These are phyloP conservation scores for Hyphantria cunea DNA, from an alignment of 1,140 invertebrate genomes.

Conservation along the genomic window DNA sequence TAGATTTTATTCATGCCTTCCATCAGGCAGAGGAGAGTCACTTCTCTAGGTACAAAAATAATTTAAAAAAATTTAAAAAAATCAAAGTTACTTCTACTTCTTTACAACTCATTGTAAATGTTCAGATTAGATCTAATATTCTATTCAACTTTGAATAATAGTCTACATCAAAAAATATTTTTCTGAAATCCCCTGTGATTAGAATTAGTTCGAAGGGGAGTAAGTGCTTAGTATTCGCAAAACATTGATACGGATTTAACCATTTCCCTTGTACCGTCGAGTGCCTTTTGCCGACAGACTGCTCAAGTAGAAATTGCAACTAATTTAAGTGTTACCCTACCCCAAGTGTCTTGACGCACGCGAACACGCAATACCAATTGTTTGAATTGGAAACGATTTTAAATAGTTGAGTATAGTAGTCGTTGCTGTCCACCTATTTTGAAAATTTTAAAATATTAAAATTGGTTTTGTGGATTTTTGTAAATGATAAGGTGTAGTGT, in stretches of 20 bases:
- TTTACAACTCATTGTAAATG: too few relatives aligned
- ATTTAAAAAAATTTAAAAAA: too few relatives aligned
- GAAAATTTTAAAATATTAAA: background rate
- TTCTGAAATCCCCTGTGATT: background rate
- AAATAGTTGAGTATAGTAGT: slow-evolving; percentile 13
- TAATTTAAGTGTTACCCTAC: slow-evolving; percentile 73
- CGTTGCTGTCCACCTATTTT: slow-evolving; percentile 13
- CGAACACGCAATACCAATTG: slow-evolving; percentile 61
- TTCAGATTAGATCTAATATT: too few relatives aligned
- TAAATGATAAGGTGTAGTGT: too few relatives aligned
- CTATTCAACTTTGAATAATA: background rate
- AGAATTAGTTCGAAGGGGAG: slow-evolving; percentile 18
- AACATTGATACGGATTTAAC: slow-evolving; percentile 61
- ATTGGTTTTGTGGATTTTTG: too few relatives aligned
- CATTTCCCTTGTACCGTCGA: slow-evolving; percentile 63
- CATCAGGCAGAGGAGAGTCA: too few relatives aligned
- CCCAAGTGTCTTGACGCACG: slow-evolving; percentile 67
- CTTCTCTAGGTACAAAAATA: too few relatives aligned
- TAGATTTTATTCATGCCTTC: too few relatives aligned
- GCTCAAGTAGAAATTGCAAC: slow-evolving; percentile 74
- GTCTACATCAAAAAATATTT: too few relatives aligned
- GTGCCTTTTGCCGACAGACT: slow-evolving; percentile 55
- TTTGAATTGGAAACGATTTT: slow-evolving; percentile 26
- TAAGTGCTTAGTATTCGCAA: slow-evolving; percentile 23
- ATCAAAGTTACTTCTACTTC: too few relatives aligned